Conservation (phyloP, 1,140 invertebrate genomes). For the Drosophila sp. region DNA sequence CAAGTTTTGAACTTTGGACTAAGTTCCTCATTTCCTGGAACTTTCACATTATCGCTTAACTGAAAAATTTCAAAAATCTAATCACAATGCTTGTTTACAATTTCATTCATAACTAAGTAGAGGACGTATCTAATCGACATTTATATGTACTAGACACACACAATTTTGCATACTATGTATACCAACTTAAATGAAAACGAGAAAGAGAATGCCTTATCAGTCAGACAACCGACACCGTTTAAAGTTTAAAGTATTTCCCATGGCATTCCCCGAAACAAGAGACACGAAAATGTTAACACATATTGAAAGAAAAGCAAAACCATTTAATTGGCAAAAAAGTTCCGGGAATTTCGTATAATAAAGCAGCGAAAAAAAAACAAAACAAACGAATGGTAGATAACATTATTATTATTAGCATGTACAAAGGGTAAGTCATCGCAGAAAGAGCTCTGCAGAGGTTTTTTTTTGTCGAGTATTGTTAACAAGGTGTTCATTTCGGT, state of each 20-base stretch:
- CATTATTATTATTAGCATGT: conserved; percentile 44
- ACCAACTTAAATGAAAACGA: not conserved
- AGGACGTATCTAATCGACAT: conserved; percentile 3
- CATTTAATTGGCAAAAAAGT: conserved; percentile 15
- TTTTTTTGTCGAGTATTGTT: conserved; percentile 31
- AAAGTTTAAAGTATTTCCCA: conserved; percentile 10
- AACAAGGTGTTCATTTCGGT: conserved; percentile 59
- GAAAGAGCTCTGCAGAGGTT: not conserved
- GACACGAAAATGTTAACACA: conserved; percentile 10
- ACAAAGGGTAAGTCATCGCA: not conserved
- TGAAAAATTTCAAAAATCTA: not conserved
- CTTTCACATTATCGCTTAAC: not conserved
- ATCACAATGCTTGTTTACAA: conserved; percentile 2
- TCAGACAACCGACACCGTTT: not conserved
- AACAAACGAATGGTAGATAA: conserved; percentile 31
- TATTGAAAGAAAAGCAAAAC: conserved; percentile 12
- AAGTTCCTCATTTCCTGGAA: not conserved
- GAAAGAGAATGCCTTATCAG: conserved; percentile 2
- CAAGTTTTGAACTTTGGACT: not conserved
- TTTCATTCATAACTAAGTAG: conserved; percentile 14
- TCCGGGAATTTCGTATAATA: conserved; percentile 16
- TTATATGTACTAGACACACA: not conserved
- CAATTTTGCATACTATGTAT: conserved; percentile 2
- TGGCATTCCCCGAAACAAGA: conserved; percentile 19
- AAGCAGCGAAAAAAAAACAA: not conserved